Evolutionary conservation across 2,113 vertebrate species (phyloP), one percentile per base, ranked within the genome.

Genomic region (Ptychochromis oligacanthus): DNA sequence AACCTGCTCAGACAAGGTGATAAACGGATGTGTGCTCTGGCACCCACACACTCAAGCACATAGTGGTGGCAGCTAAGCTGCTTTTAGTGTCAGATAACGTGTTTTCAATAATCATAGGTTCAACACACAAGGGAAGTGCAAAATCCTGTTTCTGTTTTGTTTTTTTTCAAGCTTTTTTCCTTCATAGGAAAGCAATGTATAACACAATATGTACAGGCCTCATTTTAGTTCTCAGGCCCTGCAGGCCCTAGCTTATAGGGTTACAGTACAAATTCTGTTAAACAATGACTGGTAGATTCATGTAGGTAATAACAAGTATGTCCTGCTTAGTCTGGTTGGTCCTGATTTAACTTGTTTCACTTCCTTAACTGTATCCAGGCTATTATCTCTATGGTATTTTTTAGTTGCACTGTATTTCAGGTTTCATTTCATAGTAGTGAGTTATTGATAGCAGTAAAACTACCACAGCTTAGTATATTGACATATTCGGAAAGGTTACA

Each of bases 1-100:
- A 91, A 99, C 97, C 1, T 99, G 98, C 87, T 98, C 98, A 81
- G 98, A 99, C 95, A 99, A 99, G 97, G 98, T 99, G 82, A 59
- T 95, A 81, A 85, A 80, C 8, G 17, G 59, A 86, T 79, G 84
- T 54, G 12, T 79, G 17, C 58, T 52, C n/a, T 14, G 8, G 4
- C 8, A 64, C 80, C 18, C 13, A 61, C 72, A 61, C n/a, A 77
- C 9, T 64, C 20, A 56, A 65, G 18, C 17, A 60, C 80, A 80
- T 43, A 58, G 55, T 76, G 59, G 81, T 64, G 79, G 82, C 57
- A 80, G 26, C n/a, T 22, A 2, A 62, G 28, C 70, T 43, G n/a
- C 7, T 24, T 56, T 82, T 76, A 75, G 36, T 77, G 26, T 60
- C 6, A 7, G 14, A 6, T 34, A 18, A 77, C 14, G 15, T 72